A percentile compares a stretch with the other conserved stretches of the same genome.
These are phyloP conservation scores for Heliconius ethilla DNA, from an alignment of 2,888 invertebrate genomes.

Conservation along the genomic window DNA sequence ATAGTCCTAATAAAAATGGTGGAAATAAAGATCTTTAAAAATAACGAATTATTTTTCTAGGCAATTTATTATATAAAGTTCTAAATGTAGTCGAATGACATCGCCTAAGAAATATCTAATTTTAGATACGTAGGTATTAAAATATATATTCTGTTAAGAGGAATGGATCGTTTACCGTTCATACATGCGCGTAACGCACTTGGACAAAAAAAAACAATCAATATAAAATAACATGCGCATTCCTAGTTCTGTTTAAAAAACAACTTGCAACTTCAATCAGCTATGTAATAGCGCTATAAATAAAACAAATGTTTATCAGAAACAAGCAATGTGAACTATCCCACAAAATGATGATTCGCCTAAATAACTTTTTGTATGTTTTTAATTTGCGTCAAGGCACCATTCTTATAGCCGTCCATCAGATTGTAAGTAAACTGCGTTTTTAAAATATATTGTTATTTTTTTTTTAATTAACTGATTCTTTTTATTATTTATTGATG, in stretches of 20 bases:
- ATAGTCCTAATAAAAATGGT: too few relatives aligned
- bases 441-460: too few relatives aligned
- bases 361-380: constrained; percentile 76
- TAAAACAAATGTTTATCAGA: constrained; percentile 73
- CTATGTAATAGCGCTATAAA: constrained; percentile 57
- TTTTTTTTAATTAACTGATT: constrained; percentile 1
- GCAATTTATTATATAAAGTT: not conserved
- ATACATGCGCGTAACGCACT: constrained; percentile 62
- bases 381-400: constrained; percentile 80
- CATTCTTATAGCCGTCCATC: constrained; percentile 80
- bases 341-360: constrained; percentile 73
- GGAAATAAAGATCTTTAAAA: not conserved
- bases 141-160: not conserved
- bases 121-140: not conserved
- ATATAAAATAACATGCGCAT: constrained; percentile 71
- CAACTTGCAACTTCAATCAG: constrained; percentile 58
- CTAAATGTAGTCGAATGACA: not conserved
- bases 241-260: constrained; percentile 53
- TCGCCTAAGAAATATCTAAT: not conserved
- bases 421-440: constrained; percentile 70
- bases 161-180: not conserved
- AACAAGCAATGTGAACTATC: constrained; percentile 71
- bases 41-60: not conserved
- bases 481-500: constrained; percentile 2
- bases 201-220: constrained; percentile 60